Percentiles rank a stretch among this genome's conserved stretches.
Conservation (phyloP, 2,113 vertebrate species). For the Prunella fulvescens region DNA sequence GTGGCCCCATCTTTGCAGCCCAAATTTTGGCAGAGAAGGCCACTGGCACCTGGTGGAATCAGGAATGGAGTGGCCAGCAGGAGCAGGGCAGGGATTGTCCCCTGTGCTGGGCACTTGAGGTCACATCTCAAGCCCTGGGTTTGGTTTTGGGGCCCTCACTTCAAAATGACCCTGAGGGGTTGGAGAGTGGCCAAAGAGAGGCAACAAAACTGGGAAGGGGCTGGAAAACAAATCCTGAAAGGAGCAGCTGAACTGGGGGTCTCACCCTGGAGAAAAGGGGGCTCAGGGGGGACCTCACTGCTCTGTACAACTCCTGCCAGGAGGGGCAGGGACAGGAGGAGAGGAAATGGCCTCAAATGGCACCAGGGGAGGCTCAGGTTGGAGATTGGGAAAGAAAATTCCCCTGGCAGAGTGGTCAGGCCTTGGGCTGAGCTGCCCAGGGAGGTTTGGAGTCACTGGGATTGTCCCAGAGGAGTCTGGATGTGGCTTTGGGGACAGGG, state of each 20-base stretch:
- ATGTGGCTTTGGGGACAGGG: neutral
- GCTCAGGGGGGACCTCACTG: neutral
- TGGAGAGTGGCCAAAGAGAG: accelerated
- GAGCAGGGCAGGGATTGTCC: neutral
- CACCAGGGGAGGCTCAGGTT: neutral
- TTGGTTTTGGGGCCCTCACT: neutral
- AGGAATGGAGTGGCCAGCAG: neutral
- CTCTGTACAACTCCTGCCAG: neutral
- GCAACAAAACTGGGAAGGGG: neutral
- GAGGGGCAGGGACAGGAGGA: neutral
- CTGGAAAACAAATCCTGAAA: neutral
- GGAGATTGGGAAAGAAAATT: neutral
- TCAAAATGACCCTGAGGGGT: neutral
- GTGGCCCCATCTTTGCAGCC: accelerated
- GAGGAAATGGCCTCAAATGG: neutral
- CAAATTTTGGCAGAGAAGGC: neutral
- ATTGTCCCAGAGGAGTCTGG: neutral
- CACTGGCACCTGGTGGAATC: neutral
- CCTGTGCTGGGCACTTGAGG: neutral
- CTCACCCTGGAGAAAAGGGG: neutral
- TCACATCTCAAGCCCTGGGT: no score
- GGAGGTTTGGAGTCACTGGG: neutral
- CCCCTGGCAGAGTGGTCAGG: neutral
- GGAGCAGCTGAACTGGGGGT: neutral
- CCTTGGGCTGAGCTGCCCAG: neutral